phyloP scores from a whole-genome alignment of 2,113 vertebrate genomes.

The Mohoua ochrocephala region DNA sequence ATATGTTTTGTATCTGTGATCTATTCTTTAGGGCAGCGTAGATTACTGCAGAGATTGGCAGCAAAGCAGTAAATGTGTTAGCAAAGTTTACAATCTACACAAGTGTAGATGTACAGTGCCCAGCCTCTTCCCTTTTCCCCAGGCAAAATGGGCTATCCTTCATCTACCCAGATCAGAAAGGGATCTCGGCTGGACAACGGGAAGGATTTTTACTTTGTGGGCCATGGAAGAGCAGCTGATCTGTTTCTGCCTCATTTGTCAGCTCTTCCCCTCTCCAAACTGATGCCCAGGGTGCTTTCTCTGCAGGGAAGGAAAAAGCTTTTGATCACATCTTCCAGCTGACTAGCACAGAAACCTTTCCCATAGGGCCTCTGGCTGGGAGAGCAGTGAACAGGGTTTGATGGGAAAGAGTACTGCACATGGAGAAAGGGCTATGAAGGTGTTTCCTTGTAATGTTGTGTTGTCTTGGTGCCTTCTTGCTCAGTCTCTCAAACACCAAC shows the following conservation, averaged over 20 bases:
- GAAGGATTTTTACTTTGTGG: background rate
- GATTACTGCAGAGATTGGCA: background rate
- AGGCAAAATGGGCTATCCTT: accelerated
- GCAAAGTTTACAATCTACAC: background rate
- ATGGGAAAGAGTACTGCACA: background rate
- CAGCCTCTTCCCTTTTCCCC: background rate
- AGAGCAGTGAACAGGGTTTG: background rate
- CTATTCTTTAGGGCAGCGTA: background rate
- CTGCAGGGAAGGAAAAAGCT: background rate
- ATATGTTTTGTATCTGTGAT: background rate
- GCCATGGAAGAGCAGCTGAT: background rate
- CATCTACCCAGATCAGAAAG: background rate
- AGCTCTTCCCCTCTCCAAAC: background rate
- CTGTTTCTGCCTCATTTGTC: background rate
- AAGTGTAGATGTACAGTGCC: background rate
- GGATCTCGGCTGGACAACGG: background rate
- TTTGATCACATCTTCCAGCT: background rate
- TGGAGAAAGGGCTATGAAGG: background rate
- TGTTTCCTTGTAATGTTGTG: background rate
- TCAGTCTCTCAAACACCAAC: background rate
- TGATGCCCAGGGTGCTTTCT: background rate
- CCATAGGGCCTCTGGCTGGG: background rate
- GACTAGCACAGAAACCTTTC: background rate
- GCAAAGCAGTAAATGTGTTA: background rate
- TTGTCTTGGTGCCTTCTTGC: background rate